Conservation (phyloP, 2,797 vertebrate species). For the Tinamus major region DNA sequence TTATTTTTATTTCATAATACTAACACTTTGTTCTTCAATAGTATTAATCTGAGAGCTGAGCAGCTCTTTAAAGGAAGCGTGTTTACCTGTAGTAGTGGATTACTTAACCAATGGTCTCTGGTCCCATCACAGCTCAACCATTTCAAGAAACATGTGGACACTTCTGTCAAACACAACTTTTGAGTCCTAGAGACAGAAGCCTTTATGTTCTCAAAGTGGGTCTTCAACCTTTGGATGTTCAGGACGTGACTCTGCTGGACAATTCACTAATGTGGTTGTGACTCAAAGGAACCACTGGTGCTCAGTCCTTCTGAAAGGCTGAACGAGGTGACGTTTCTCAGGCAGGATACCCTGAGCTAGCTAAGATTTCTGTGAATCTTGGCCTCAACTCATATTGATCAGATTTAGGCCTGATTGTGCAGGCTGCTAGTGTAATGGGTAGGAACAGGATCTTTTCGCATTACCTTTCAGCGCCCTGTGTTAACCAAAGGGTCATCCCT, state of each 20-base stretch:
- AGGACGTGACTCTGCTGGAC: not conserved
- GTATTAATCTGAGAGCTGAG: not conserved
- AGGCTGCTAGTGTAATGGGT: not conserved
- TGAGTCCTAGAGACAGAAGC: not conserved
- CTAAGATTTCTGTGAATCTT: not conserved
- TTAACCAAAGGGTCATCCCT: not conserved
- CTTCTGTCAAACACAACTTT: not conserved
- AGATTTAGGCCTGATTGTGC: not conserved
- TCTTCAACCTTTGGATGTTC: not conserved
- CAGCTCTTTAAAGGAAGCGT: not conserved
- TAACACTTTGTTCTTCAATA: not conserved
- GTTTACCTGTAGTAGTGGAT: not conserved
- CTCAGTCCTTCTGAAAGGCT: not conserved
- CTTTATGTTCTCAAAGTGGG: not conserved
- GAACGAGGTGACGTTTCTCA: not conserved
- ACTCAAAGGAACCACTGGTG: not conserved
- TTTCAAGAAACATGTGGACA: rapidly evolving
- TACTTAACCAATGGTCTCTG: not conserved
- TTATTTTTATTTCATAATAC: slow-evolving; percentile 34
- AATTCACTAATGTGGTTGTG: not conserved
- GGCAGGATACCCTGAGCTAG: not conserved
- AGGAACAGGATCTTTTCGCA: not conserved
- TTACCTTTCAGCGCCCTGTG: not conserved
- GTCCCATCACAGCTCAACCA: not conserved
- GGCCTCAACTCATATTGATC: not conserved